Evolutionary conservation across 2,888 invertebrate species (phyloP).

Genomic region (Neocrepidodera transversa): DNA sequence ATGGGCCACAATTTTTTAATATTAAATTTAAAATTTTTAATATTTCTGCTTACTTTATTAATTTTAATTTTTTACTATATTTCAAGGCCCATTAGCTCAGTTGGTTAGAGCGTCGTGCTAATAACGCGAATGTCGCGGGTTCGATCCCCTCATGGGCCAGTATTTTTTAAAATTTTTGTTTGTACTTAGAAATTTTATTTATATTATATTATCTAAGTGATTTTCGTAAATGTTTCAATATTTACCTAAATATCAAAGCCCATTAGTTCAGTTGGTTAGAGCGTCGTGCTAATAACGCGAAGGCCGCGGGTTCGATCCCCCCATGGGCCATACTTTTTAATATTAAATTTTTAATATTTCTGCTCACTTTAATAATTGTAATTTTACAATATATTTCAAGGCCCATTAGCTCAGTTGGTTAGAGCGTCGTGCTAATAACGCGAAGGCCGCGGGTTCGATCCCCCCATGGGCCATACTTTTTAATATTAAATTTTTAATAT

Average conservation of each 20-base stretch:
- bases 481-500: too few species aligned
- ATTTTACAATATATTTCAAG: constrained; percentile 41
- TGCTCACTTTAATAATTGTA: too few species aligned
- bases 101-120: constrained; percentile 80
- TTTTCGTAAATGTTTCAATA: too few species aligned
- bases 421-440: constrained; percentile 80
- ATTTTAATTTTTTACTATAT: neutral
- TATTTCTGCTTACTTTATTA: too few species aligned
- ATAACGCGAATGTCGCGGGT: constrained; percentile 79
- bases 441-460: constrained; percentile 79
- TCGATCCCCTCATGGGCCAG: constrained; percentile 77
- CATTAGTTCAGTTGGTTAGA: constrained; percentile 80
- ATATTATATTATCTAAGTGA: too few species aligned
- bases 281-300: constrained; percentile 80
- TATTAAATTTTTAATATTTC: constrained; percentile 20
- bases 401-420: constrained; percentile 80
- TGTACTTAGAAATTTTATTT: too few species aligned
- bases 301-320: constrained; percentile 79
- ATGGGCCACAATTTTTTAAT: constrained; percentile 66
- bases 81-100: constrained; percentile 63
- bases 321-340: constrained; percentile 67
- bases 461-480: constrained; percentile 70
- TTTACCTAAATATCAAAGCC: constrained; percentile 57
- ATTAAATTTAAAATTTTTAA: too few species aligned
- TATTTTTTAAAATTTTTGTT: too few species aligned